Evolutionary conservation across 2,888 invertebrate species (phyloP).

Genomic region (Eretmocerus hayati): DNA sequence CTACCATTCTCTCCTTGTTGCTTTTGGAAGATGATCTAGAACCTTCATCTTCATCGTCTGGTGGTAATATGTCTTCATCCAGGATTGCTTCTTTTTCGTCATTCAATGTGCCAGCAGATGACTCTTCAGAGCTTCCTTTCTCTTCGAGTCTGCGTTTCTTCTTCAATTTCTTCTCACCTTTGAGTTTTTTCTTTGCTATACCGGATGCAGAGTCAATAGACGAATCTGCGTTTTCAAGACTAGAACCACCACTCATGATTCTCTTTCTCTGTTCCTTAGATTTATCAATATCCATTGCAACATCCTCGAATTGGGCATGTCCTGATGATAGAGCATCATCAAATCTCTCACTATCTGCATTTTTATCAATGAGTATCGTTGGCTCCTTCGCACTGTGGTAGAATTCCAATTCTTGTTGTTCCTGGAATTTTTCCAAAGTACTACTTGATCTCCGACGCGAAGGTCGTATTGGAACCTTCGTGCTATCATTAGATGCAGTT

Average conservation of each 20-base stretch:
- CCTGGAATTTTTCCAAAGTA: conserved; percentile 41
- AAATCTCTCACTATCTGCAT: conserved; percentile 39
- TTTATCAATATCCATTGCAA: conserved; percentile 17
- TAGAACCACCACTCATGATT: conserved; percentile 28
- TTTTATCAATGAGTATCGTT: conserved; percentile 21
- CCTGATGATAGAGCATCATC: conserved; percentile 38
- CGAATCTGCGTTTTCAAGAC: conserved; percentile 48
- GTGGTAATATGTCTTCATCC: conserved; percentile 18
- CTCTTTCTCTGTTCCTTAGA: conserved; percentile 26
- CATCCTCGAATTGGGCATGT: conserved; percentile 17
- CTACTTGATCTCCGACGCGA: conserved; percentile 60
- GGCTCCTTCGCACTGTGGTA: conserved; percentile 42
- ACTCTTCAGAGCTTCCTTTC: conserved; percentile 35
- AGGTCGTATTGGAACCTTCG: conserved; percentile 54
- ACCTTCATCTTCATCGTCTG: conserved; percentile 25
- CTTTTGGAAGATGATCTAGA: conserved; percentile 26
- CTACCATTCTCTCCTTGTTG: conserved; percentile 32
- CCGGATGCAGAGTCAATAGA: conserved; percentile 33
- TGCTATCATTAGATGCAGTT: conserved; percentile 46
- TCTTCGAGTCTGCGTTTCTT: conserved; percentile 29
- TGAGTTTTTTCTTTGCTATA: conserved; percentile 33
- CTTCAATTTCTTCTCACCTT: conserved; percentile 32
- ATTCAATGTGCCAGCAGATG: conserved; percentile 9
- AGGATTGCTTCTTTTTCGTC: conserved; percentile 9
- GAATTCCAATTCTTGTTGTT: conserved; percentile 38